Base-by-base conservation (phyloP, 1,140 invertebrate species). In the Tribolium castaneum region DNA sequence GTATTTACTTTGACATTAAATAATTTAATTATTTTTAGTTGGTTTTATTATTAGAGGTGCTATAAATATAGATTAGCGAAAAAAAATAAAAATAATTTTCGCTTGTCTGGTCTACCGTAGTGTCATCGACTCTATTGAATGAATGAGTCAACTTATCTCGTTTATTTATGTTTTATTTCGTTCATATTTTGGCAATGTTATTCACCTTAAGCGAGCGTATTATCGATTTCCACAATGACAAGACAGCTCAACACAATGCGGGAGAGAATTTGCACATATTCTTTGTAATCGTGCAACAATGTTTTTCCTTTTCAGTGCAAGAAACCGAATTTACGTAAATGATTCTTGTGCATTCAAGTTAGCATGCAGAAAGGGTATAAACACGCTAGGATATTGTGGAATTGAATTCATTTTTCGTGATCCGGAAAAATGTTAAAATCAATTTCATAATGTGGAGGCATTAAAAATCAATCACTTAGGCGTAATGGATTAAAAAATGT, bases 1-100 rank as follows among this genome's bases (percentile, higher is more conserved):
- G 25, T 73, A 56, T 62, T 62, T 62, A 62, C 30, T 62, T 13
- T 35, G 12, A 30, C 30, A 66, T 66, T 66, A 34, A 66, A 66
- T n/a, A 66, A 35, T 35, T 45, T 22, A n/a, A 13, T 22, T 66
- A 66, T 34, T 62, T 62, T 34, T 66, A 66, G 0, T 66, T 12
- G 10, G 7, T 30, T 56, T 12, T 56, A 56, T 56, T 14, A 56
- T 56, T 59, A 59, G 22, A 19, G 22, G 54, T 19, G 54, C 16
- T 19, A 30, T 59, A 59, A 19, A 59, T 25, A 25, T 59, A 59
- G 22, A 59, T 25, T 25, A 30, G 16, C 19, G 22, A 56, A 59
- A 59, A n/a, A 19, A 22, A 45, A 45, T 59, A 59, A 59, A 59
- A 59, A 59, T 59, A 59, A 30, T 30, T 30, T 30, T 30, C 19